Base-by-base conservation (phyloP, 1,140 invertebrate genomes). In the Galleria mellonella region DNA sequence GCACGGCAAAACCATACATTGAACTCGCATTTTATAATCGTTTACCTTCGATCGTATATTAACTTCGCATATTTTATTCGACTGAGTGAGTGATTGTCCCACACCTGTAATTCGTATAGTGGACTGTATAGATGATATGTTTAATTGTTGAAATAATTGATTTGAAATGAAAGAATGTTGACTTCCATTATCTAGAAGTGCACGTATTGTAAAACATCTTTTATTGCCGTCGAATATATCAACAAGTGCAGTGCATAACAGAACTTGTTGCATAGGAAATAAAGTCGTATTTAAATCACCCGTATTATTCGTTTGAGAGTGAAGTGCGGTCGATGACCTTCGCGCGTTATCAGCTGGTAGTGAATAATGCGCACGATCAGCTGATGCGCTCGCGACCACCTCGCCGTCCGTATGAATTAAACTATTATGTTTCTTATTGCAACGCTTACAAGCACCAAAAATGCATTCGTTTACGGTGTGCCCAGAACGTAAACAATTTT, bases 101-200 rank as follows among this genome's bases (percentile, higher is more conserved):
- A 65, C 51, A 4, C 55, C 58, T 17, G 43, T 29, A 10, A 65
- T 47, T 35, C 50, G 32, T 14, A 55, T n/a, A n/a, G n/a, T n/a
- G n/a, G n/a, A n/a, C n/a, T n/a, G n/a, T n/a, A n/a, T n/a, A n/a
- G n/a, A n/a, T n/a, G n/a, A n/a, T n/a, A n/a, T n/a, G n/a, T n/a
- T n/a, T n/a, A n/a, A n/a, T n/a, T n/a, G n/a, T n/a, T 15, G 41
- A 32, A 36, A 27, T 27, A 44, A 44, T 12, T 9, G 7, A 13
- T 44, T 10, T 35, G 32, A 28, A 35, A 44, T 35, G 29, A 44
- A 36, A 29, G 15, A 35, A 36, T 35, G 32, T 36, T 44, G 32
- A n/a, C n/a, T n/a, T n/a, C n/a, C n/a, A n/a, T n/a, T n/a, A n/a
- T n/a, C n/a, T n/a, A n/a, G n/a, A n/a, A 35, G 33, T 7, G 23